These are phyloP conservation scores for Pedetes capensis DNA, from an alignment of 2,113 vertebrate genomes.

Conservation along the genomic window DNA sequence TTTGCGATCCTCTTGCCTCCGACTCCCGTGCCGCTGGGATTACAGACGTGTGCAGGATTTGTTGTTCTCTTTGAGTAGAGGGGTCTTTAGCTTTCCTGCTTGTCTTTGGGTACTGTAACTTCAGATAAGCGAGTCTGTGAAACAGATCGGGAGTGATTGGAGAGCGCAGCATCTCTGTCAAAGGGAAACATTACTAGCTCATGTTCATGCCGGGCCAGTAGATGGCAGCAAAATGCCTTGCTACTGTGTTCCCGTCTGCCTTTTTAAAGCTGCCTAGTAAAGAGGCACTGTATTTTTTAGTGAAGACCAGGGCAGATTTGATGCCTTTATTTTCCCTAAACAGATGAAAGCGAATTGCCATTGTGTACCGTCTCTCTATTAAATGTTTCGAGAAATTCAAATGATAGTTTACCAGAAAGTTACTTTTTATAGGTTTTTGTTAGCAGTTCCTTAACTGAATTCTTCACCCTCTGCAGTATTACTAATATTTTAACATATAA, in stretches of 20 bases:
- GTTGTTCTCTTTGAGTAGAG: neutral
- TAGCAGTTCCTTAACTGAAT: neutral
- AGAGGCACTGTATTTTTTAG: neutral
- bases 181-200: neutral
- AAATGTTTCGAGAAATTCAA: constrained; percentile 23
- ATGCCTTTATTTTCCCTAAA: neutral
- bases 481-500: neutral
- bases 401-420: neutral
- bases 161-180: neutral
- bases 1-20: too few species aligned
- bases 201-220: constrained; percentile 72
- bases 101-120: neutral
- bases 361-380: neutral
- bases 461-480: neutral
- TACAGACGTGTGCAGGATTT: too few species aligned
- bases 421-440: neutral
- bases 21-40: too few species aligned
- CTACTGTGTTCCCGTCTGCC: neutral
- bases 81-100: neutral
- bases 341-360: neutral
- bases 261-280: neutral
- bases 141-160: neutral
- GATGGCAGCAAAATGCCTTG: constrained; percentile 82
- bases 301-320: neutral
- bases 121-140: neutral